A percentile compares a stretch with the other conserved stretches of the same genome.
Conservation (phyloP, 2,888 invertebrate species). For the Drosophila lutescens region DNA sequence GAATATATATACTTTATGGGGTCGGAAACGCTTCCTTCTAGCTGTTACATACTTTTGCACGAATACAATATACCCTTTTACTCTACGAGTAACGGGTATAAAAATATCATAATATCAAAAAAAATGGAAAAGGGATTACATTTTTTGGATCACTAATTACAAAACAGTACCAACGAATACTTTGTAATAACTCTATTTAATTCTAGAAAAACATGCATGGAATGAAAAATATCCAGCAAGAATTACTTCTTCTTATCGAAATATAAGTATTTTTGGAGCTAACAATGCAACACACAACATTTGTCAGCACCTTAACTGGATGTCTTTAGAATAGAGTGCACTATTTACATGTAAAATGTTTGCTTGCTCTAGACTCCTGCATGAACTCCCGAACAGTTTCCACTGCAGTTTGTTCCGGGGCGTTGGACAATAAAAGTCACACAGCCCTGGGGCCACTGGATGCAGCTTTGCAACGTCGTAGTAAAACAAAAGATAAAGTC, state of each 20-base stretch:
- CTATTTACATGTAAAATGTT: conserved; percentile 16
- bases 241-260: background rate
- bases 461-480: conserved; percentile 8
- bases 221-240: background rate
- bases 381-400: background rate
- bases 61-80: no score
- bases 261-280: background rate
- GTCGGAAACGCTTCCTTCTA: no score
- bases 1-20: no score
- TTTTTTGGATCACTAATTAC: no score
- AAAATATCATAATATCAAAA: no score
- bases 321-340: background rate
- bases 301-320: background rate
- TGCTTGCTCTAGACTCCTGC: background rate
- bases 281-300: background rate
- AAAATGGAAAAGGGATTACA: no score
- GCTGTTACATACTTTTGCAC: no score
- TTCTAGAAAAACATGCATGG: background rate
- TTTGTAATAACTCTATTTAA: no score
- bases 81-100: no score
- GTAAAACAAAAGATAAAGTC: conserved; percentile 35
- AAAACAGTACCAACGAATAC: no score
- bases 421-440: conserved; percentile 14
- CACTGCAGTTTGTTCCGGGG: conserved; percentile 8
- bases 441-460: conserved; percentile 1